These are phyloP conservation scores for Cataglyphis cursor DNA, from an alignment of 2,888 invertebrate genomes.

Conservation along the genomic window DNA sequence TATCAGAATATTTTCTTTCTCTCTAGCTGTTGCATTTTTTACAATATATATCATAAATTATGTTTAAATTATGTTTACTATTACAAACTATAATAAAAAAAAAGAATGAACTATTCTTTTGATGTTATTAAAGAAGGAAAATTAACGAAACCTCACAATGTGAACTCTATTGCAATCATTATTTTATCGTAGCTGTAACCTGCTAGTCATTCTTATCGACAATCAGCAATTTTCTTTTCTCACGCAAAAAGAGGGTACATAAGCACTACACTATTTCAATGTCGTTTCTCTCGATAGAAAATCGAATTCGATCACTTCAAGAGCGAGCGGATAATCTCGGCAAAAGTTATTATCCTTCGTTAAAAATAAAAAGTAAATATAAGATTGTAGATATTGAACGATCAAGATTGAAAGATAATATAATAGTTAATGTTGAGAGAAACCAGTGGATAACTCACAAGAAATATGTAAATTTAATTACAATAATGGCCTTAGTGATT, in stretches of 20 bases:
- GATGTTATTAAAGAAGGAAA: neutral
- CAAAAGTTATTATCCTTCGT: constrained; percentile 14
- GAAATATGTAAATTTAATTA: neutral
- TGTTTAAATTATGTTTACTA: neutral
- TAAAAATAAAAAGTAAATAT: neutral
- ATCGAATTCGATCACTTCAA: constrained; percentile 16
- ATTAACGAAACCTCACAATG: neutral
- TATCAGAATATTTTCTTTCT: neutral
- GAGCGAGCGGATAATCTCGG: neutral
- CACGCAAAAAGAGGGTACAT: constrained; percentile 6
- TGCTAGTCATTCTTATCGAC: constrained; percentile 13
- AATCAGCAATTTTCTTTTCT: constrained; percentile 35
- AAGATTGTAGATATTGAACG: neutral
- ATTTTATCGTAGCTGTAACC: constrained; percentile 6
- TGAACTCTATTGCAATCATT: constrained; percentile 7
- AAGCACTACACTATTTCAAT: constrained; percentile 20
- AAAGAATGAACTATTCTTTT: neutral
- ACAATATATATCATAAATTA: neutral
- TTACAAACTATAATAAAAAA: neutral
- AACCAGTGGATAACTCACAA: neutral
- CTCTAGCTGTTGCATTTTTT: neutral
- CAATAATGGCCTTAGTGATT: constrained; percentile 9
- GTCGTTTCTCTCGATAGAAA: neutral
- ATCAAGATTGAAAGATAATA: constrained; percentile 18
- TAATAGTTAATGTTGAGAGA: neutral